These are phyloP conservation scores for Tretioscincus oriximinensis DNA, from an alignment of 2,113 vertebrate genomes.

Conservation along the genomic window DNA sequence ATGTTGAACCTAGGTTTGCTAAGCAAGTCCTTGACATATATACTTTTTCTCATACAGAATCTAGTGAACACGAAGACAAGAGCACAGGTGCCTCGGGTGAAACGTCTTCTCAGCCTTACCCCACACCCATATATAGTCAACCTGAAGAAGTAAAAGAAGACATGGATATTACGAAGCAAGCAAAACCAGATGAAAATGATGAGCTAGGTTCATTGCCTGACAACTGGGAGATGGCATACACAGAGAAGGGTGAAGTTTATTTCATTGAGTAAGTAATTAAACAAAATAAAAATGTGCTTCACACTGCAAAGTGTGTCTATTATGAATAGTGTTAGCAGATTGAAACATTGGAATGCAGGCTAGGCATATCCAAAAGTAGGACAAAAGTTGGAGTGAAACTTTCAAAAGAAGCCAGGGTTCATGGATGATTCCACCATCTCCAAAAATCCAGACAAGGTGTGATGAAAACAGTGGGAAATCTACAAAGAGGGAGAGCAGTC, in stretches of 20 bases:
- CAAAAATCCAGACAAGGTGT: no score
- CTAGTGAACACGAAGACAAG: conserved; percentile 95
- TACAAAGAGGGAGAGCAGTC: no score
- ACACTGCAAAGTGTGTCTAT: not conserved
- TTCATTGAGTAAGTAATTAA: conserved; percentile 92
- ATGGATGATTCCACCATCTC: no score
- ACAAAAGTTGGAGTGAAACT: no score
- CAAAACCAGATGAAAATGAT: conserved; percentile 86
- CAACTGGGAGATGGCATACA: conserved; percentile 99
- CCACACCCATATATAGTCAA: conserved; percentile 79
- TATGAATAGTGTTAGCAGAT: not conserved
- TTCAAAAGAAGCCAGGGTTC: no score
- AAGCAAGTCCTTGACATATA: not conserved
- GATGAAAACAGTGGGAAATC: no score
- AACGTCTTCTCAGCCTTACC: conserved; percentile 76
- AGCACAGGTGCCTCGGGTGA: conserved; percentile 86
- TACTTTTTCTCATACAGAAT: conserved; percentile 78
- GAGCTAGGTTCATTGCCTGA: conserved; percentile 90
- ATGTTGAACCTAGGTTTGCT: not conserved
- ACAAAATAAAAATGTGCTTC: not conserved
- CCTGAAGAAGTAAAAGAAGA: conserved; percentile 82
- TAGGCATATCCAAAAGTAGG: no score
- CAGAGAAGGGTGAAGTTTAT: conserved; percentile 98
- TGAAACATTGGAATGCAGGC: no score
- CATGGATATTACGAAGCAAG: conserved; percentile 77